Percentiles rank a stretch among this genome's conserved stretches.
These are phyloP conservation scores for Drosophila tani DNA, from an alignment of 1,140 invertebrate species.

Conservation along the genomic window DNA sequence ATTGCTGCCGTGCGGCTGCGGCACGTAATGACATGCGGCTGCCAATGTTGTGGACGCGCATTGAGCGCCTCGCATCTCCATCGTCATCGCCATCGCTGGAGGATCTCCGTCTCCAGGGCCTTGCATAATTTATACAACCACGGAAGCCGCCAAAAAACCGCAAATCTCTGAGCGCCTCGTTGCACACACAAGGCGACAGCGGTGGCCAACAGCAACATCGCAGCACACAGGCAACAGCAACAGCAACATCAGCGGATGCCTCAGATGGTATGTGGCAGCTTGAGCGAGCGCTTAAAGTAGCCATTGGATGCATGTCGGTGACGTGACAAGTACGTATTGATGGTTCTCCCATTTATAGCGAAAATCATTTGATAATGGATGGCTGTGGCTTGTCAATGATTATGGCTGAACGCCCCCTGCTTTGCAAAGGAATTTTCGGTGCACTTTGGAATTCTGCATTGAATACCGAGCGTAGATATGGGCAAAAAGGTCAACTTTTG, in stretches of 20 bases:
- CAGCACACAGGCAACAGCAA: conserved; percentile 9
- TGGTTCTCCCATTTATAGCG: conserved; percentile 28
- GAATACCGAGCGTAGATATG: background rate
- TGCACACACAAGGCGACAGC: conserved; percentile 39
- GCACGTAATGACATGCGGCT: conserved; percentile 80
- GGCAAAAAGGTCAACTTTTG: no score
- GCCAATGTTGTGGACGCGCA: conserved; percentile 68
- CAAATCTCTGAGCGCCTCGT: conserved; percentile 68
- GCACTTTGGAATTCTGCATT: conserved; percentile 1
- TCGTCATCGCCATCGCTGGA: conserved; percentile 24
- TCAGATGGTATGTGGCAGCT: conserved; percentile 21
- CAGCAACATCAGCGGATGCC: conserved; percentile 16
- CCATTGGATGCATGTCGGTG: conserved; percentile 19
- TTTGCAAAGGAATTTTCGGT: background rate
- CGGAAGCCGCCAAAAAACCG: conserved; percentile 65
- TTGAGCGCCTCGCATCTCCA: conserved; percentile 32
- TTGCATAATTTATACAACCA: conserved; percentile 73
- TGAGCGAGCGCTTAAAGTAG: conserved; percentile 49
- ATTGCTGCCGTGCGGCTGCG: conserved; percentile 31
- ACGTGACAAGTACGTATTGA: conserved; percentile 22
- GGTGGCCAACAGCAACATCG: conserved; percentile 12
- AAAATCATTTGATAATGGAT: conserved; percentile 43
- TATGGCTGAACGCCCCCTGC: background rate
- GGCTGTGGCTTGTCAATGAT: conserved; percentile 22
- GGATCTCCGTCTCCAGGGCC: conserved; percentile 36